Base-by-base conservation (phyloP, 1,140 invertebrate species). In the Heliothis virescens region DNA sequence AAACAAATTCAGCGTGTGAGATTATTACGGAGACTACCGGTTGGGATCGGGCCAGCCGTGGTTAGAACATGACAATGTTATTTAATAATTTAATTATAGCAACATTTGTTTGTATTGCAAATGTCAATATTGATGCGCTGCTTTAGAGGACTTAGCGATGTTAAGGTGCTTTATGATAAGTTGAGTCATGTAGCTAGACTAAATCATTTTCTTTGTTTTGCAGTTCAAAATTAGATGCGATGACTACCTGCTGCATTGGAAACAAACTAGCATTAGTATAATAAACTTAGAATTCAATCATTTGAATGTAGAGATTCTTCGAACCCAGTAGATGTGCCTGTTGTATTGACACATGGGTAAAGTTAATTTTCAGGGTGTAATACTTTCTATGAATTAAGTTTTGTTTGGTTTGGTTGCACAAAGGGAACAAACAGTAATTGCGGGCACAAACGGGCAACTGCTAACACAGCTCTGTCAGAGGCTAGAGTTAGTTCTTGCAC, bases 1-100 rank as follows among this genome's bases (percentile, higher is more conserved):
- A 82, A 80, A 76, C 79, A 83, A 82, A 81, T 82, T 80, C 79
- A 82, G 81, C 71, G 76, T 75, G 73, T 80, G 50, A 75, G 74
- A 76, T 76, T 79, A 77, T 69, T 63, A 50, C 34, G 13, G 16
- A 75, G 55, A 59, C 80, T 80, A 79, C n/a, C 63, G 52, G 18
- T 81, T 82, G 79, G 79, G 73, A 63, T 48, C 60, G 72, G 72
- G 74, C 75, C 80, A 77, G 69, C 60, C 12, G 67, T 55, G 71
- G 57, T 80, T 48, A 55, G 29, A 29, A 85, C 84, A 85, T 81
- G 82, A 82, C 80, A 81, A 62, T 73, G 78, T 75, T 80, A 79
- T 67, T 81, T 72, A 63, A 67, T 65, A 63, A 69, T 78, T 26
- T 78, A 67, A 78, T 78, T 69, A 69, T 76, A 59, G 21, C 26